phyloP scores from a whole-genome alignment of 2,888 invertebrate species.

The Venusia cambrica region DNA sequence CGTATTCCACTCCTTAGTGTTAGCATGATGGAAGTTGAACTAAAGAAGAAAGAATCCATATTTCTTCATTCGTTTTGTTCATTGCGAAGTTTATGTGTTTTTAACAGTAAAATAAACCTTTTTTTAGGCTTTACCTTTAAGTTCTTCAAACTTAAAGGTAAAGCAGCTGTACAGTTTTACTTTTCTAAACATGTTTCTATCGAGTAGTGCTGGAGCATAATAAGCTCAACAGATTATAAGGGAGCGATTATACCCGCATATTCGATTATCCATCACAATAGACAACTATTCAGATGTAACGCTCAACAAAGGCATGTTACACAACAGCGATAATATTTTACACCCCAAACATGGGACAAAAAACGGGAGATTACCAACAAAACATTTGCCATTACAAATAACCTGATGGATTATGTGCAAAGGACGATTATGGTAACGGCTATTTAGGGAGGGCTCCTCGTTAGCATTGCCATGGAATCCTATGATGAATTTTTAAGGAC shows the following conservation, averaged over 20 bases:
- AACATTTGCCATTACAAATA: conserved; percentile 56
- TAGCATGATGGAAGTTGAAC: no score
- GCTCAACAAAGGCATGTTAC: conserved; percentile 61
- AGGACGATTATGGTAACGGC: no score
- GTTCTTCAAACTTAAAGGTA: no score
- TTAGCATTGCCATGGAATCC: no score
- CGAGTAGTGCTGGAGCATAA: conserved; percentile 20
- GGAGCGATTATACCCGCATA: conserved; percentile 67
- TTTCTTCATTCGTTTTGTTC: no score
- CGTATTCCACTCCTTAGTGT: no score
- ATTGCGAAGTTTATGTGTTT: no score
- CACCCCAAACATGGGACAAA: conserved; percentile 49
- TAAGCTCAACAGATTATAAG: conserved; percentile 39
- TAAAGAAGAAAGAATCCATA: no score
- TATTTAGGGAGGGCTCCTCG: no score
- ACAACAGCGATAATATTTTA: conserved; percentile 56
- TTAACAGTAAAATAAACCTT: no score
- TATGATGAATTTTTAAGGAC: no score
- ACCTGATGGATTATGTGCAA: conserved; percentile 53
- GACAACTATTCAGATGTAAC: conserved; percentile 48
- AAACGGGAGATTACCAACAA: conserved; percentile 53
- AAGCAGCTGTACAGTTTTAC: not conserved
- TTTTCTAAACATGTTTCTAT: not conserved
- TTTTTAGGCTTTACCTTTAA: no score
- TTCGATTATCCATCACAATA: conserved; percentile 62